These are phyloP conservation scores for Parthenolecanium corni DNA, from an alignment of 2,888 invertebrate genomes.

Conservation along the genomic window DNA sequence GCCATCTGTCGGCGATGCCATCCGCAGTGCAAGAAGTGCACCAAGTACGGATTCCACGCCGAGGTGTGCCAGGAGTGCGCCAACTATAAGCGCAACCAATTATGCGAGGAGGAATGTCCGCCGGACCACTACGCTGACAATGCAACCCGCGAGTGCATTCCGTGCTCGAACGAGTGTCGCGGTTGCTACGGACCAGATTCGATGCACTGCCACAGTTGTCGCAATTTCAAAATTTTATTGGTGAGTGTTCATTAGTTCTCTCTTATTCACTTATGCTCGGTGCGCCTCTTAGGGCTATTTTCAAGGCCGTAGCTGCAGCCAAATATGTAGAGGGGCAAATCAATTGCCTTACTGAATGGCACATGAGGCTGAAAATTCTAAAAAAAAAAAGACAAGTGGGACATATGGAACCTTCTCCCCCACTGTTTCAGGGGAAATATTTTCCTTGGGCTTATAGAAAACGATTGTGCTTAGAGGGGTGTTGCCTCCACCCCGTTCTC, in stretches of 20 bases:
- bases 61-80: slow-evolving; percentile 77
- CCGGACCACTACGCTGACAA: slow-evolving; percentile 70
- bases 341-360: too few relatives aligned
- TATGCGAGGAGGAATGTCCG: slow-evolving; percentile 83
- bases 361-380: too few relatives aligned
- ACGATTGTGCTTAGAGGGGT: too few relatives aligned
- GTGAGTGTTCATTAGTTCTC: slow-evolving; percentile 30
- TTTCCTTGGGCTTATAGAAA: too few relatives aligned
- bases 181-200: slow-evolving; percentile 69
- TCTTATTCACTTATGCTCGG: too few relatives aligned
- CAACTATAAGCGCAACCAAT: slow-evolving; percentile 72
- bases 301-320: too few relatives aligned
- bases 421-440: too few relatives aligned
- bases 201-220: slow-evolving; percentile 49
- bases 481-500: too few relatives aligned
- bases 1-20: slow-evolving; percentile 84
- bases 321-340: background rate
- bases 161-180: slow-evolving; percentile 63
- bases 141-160: slow-evolving; percentile 47
- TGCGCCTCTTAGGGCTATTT: too few relatives aligned
- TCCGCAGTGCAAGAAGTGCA: slow-evolving; percentile 75
- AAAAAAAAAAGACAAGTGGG: too few relatives aligned
- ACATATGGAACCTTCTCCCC: too few relatives aligned
- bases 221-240: slow-evolving; percentile 33
- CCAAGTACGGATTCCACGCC: slow-evolving; percentile 75